These are phyloP conservation scores for Yponomeuta sedellus DNA, from an alignment of 2,888 invertebrate species.

Conservation along the genomic window DNA sequence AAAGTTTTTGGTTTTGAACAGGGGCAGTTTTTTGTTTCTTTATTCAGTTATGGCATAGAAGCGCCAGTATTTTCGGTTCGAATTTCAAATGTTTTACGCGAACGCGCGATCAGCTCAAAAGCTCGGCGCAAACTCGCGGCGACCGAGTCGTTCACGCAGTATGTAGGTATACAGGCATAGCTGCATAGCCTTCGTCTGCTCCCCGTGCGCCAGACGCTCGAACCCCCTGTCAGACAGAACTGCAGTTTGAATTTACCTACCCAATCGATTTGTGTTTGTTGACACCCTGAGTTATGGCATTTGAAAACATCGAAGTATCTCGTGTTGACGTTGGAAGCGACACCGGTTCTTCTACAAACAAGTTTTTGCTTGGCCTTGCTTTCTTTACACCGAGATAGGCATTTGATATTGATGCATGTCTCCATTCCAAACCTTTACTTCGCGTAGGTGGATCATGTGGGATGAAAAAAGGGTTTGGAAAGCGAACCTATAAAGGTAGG, in stretches of 20 bases:
- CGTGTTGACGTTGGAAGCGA: not conserved
- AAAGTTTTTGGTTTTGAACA: not conserved
- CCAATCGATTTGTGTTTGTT: conserved; percentile 11
- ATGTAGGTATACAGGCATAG: conserved; percentile 47
- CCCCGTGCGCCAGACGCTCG: conserved; percentile 62
- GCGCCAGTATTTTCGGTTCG: conserved; percentile 8
- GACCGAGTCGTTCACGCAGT: conserved; percentile 38
- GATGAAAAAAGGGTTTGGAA: conserved; percentile 8
- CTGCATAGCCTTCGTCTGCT: conserved; percentile 52
- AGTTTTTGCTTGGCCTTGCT: not conserved
- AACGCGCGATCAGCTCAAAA: conserved; percentile 68
- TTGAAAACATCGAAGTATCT: not conserved
- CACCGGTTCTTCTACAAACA: not conserved
- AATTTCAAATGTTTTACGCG: conserved; percentile 26
- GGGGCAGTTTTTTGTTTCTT: conserved; percentile 4
- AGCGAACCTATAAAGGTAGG: conserved; percentile 11
- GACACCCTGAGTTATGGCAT: not conserved
- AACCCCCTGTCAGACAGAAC: conserved; percentile 45
- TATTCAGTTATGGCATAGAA: not conserved
- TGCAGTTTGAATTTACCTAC: conserved; percentile 41
- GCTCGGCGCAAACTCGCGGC: conserved; percentile 66
- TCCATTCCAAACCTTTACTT: not conserved
- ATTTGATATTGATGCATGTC: not conserved
- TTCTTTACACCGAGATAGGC: not conserved
- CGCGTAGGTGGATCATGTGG: conserved; percentile 11